Evolutionary conservation across 2,888 invertebrate genomes (phyloP).

Genomic region (Hermodice carunculata): DNA sequence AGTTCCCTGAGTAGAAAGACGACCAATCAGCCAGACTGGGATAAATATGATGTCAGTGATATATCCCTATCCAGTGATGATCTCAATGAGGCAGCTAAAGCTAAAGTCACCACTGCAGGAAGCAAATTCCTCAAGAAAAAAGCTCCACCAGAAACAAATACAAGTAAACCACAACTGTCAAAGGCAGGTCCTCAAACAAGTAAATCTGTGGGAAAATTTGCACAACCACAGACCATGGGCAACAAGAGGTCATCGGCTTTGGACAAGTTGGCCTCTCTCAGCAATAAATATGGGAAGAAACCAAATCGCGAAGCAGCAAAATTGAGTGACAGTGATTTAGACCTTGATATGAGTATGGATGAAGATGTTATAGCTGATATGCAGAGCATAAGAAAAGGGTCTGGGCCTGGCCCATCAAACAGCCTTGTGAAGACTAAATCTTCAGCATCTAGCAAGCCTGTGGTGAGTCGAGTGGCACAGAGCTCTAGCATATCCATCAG

Average conservation of each 20-base stretch:
- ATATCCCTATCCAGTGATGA: conserved; percentile 18
- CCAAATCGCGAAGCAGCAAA: neutral
- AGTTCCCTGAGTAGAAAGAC: conserved; percentile 22
- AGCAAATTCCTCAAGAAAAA: conserved; percentile 27
- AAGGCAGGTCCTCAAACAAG: neutral
- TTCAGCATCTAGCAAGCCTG: neutral
- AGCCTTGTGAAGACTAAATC: too few relatives aligned
- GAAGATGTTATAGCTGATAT: conserved; percentile 34
- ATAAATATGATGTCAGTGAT: conserved; percentile 28
- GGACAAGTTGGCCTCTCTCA: conserved; percentile 9
- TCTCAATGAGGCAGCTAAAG: neutral
- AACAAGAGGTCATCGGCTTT: conserved; percentile 1
- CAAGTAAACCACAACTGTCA: neutral
- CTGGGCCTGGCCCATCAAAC: too few relatives aligned
- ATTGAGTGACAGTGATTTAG: conserved; percentile 37
- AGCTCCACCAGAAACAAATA: neutral
- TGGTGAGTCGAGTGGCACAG: neutral
- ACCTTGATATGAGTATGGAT: conserved; percentile 35
- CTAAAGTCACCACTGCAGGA: neutral
- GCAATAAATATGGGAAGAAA: conserved; percentile 2
- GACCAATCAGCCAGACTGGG: conserved; percentile 26
- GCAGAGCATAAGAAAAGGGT: conserved; percentile 20
- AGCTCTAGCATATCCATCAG: neutral
- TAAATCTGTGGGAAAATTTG: conserved; percentile 23
- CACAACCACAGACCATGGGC: neutral